Evolutionary conservation across 2,888 invertebrate species (phyloP).

Genomic region (Nebria brevicollis): DNA sequence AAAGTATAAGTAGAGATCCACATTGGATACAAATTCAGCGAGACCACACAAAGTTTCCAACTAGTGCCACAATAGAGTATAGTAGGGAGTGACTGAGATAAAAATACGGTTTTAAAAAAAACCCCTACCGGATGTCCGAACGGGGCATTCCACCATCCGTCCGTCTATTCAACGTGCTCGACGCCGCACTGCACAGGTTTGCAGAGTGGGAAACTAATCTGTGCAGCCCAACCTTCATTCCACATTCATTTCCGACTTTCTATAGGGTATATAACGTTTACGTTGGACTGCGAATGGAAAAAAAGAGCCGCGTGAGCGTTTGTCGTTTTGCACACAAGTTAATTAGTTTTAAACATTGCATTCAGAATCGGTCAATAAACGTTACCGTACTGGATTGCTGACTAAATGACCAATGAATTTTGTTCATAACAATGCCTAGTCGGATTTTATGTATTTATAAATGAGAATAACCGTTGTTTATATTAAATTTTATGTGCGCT

Average conservation of each 20-base stretch:
- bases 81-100: constrained; percentile 17
- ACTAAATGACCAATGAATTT: neutral
- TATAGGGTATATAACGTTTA: constrained; percentile 45
- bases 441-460: too few relatives aligned
- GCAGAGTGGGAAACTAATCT: constrained; percentile 38
- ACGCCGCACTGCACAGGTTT: constrained; percentile 7
- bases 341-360: constrained; percentile 45
- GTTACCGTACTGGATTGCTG: neutral
- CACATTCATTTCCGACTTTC: constrained; percentile 46
- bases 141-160: constrained; percentile 38
- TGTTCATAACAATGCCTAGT: constrained; percentile 3
- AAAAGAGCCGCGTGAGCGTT: constrained; percentile 31
- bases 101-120: constrained; percentile 12
- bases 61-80: neutral
- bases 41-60: constrained; percentile 17
- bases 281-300: constrained; percentile 14
- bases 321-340: constrained; percentile 42
- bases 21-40: constrained; percentile 18
- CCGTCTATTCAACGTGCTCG: constrained; percentile 30
- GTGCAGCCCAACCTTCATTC: constrained; percentile 41
- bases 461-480: too few relatives aligned
- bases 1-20: neutral
- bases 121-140: constrained; percentile 35
- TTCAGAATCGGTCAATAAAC: constrained; percentile 43
- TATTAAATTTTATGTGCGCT: too few relatives aligned